Evolutionary conservation across 2,797 vertebrate genomes (phyloP).

Genomic region (Loris lydekkerianus): DNA sequence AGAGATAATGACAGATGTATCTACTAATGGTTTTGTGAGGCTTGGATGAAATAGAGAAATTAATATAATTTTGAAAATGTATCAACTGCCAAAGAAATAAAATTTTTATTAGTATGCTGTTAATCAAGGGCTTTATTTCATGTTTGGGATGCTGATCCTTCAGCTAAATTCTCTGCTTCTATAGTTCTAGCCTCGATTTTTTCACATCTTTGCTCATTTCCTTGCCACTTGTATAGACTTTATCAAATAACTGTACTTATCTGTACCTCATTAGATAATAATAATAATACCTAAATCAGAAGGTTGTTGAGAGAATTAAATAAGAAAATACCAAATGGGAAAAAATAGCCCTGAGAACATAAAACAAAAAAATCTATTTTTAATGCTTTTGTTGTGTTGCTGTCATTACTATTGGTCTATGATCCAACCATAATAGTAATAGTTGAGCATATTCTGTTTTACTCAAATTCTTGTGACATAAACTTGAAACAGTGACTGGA

Average conservation of each 20-base stretch:
- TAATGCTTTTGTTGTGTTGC: not conserved
- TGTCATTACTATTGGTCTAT: not conserved
- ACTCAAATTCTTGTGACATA: not conserved
- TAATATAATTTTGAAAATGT: slow-evolving; percentile 42
- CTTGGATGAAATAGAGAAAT: not conserved
- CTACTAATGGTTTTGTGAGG: not conserved
- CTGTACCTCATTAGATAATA: not conserved
- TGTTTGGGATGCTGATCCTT: not conserved
- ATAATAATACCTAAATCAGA: not conserved
- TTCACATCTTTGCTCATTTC: not conserved
- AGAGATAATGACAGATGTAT: not conserved
- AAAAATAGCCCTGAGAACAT: not conserved
- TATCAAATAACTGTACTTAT: not conserved
- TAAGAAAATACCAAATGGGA: not conserved
- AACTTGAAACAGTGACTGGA: not conserved
- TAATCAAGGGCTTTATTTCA: not conserved
- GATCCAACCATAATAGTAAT: not conserved
- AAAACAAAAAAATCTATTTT: not conserved
- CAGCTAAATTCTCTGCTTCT: not conserved
- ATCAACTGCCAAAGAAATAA: not conserved
- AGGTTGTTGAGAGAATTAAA: not conserved
- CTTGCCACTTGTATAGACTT: not conserved
- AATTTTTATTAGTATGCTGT: not conserved
- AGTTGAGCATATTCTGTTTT: not conserved
- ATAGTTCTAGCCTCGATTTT: not conserved